Evolutionary conservation across 2,888 invertebrate species (phyloP), one percentile per base, ranked within the genome.

Genomic region (Ditula angustiorana): DNA sequence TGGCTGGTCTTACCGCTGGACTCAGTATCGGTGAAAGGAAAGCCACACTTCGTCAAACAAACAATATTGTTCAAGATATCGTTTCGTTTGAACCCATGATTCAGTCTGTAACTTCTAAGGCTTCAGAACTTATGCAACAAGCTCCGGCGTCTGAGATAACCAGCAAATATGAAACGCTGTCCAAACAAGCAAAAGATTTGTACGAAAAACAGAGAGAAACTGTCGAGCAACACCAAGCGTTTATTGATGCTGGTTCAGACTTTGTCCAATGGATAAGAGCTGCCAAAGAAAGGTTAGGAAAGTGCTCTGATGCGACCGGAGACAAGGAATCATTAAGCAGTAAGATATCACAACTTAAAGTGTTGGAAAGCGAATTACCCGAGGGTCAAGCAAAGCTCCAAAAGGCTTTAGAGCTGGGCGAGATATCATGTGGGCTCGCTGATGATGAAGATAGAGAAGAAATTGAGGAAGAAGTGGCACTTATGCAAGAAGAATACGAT

Each of bases 1-100:
- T 87, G 5, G 89, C 94, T 37, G 97, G 97, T 46, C 93, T 97
- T 3, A 96, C 96, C 67, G 95, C 96, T 4, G 95, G 95, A 19
- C 90, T 97, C 30, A 96, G 96, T 61, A 95, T 97, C 53, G 97
- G 97, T 57, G 98, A 98, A 84, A 94, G 97, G 61, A 98, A 97
- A 87, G 98, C 98, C 5, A 97, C 96, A 77, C 94, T 98, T 49
- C 94, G 98, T 72, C 97, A 97, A 90, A 98, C 98, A 63, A 97
- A 98, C 90, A 98, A 97, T 85, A 97, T 98, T 80, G 98, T 98
- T 46, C 98, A 98, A 91, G 99, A 99, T 88, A 98, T 99, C 81
- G 97, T 98, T 72, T 97, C 98, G 58, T 98, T 98, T 88, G 98
- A 99, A 86, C 98, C 98, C 56, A 98, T 99, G 97, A 98, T 99